phyloP scores from a whole-genome alignment of 2,113 vertebrate genomes.

The Bolborhynchus lineola region DNA sequence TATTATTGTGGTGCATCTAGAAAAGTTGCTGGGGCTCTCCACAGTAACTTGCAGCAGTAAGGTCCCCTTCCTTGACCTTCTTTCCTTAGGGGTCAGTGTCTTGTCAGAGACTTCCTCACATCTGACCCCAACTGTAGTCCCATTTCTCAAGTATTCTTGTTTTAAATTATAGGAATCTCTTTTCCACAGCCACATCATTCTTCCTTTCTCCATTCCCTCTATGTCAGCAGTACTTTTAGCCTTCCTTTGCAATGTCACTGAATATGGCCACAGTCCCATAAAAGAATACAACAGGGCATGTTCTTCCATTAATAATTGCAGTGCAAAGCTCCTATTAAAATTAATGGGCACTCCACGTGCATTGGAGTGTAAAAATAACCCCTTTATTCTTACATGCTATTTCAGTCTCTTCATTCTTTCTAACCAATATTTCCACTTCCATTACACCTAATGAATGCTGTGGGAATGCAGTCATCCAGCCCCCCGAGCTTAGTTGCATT shows the following conservation, averaged over 20 bases:
- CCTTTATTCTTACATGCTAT: slow-evolving; percentile 57
- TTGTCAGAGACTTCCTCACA: background rate
- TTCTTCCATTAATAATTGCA: slow-evolving; percentile 48
- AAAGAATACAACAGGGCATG: background rate
- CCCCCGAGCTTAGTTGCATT: slow-evolving; percentile 1
- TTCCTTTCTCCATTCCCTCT: background rate
- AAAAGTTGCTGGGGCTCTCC: background rate
- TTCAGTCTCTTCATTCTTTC: slow-evolving; percentile 43
- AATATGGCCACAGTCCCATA: background rate
- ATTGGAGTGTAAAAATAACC: slow-evolving; percentile 50
- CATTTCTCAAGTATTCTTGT: background rate
- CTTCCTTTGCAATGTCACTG: slow-evolving; percentile 27
- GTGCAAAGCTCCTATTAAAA: slow-evolving; percentile 68
- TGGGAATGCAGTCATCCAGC: background rate
- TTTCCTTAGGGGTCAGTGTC: background rate
- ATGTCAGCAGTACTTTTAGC: background rate
- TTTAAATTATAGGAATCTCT: background rate
- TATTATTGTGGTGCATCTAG: background rate
- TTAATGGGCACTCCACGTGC: slow-evolving; percentile 62
- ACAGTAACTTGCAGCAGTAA: background rate
- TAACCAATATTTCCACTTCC: slow-evolving; percentile 53
- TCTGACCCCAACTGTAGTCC: background rate
- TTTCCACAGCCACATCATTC: background rate
- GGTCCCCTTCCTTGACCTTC: background rate
- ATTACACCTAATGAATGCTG: slow-evolving; percentile 60